phyloP scores from a whole-genome alignment of 2,888 invertebrate species.

The Luperina nickerlii region DNA sequence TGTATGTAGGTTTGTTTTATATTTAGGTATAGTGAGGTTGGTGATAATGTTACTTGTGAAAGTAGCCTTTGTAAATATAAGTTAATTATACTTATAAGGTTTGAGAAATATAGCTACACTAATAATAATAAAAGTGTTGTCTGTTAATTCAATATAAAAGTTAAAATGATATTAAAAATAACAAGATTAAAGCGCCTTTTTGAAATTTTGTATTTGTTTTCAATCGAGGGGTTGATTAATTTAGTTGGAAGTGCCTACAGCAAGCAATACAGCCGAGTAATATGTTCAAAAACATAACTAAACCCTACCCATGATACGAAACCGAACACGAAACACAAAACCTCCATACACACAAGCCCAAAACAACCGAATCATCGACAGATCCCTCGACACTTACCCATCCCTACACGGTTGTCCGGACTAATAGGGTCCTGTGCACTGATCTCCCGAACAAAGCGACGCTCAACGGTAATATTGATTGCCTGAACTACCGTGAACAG shows the following conservation, averaged over 20 bases:
- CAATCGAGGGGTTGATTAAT: not conserved
- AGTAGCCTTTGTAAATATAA: not conserved
- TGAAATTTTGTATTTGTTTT: not conserved
- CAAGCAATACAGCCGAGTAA: not conserved
- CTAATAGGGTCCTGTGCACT: constrained; percentile 80
- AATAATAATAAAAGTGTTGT: too few relatives aligned
- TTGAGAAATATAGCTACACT: not conserved
- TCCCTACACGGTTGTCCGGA: constrained; percentile 68
- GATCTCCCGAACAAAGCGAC: constrained; percentile 68
- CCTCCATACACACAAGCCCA: constrained; percentile 10
- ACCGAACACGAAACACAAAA: constrained; percentile 17
- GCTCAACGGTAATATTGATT: constrained; percentile 71
- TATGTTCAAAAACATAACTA: constrained; percentile 4
- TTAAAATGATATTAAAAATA: too few relatives aligned
- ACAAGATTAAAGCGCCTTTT: not conserved
- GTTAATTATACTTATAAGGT: not conserved
- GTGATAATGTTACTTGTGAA: not conserved
- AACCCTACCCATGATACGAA: constrained; percentile 3
- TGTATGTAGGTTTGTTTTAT: not conserved
- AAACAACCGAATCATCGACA: constrained; percentile 58
- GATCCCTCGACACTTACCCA: constrained; percentile 57
- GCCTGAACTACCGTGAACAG: constrained; percentile 61
- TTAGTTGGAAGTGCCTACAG: not conserved
- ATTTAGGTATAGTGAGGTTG: not conserved
- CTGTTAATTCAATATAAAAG: too few relatives aligned